phyloP scores from a whole-genome alignment of 2,888 invertebrate genomes.

The Drosophila percnosoma region DNA sequence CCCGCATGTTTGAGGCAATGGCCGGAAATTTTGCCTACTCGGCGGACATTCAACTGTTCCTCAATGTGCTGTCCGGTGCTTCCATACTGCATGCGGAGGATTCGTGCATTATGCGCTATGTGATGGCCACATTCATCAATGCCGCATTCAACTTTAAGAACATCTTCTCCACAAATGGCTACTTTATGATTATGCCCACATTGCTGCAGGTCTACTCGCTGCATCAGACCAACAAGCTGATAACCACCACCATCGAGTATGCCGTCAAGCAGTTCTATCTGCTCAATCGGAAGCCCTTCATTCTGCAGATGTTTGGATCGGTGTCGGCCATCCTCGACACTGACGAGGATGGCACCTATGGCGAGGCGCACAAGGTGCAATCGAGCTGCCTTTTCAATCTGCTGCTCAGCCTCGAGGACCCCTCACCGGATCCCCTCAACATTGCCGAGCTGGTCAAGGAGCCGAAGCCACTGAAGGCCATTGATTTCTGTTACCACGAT shows the following conservation, averaged over 20 bases:
- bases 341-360: conserved; percentile 93
- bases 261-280: conserved; percentile 99
- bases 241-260: conserved; percentile 98
- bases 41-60: conserved; percentile 97
- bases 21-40: conserved; percentile 98
- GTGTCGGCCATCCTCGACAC: conserved; percentile 98
- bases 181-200: conserved; percentile 98
- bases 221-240: conserved; percentile 97
- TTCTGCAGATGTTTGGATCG: conserved; percentile 99
- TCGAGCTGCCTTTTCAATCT: conserved; percentile 96
- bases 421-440: conserved; percentile 96
- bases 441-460: conserved; percentile 96
- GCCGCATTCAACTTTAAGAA: conserved; percentile 99
- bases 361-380: conserved; percentile 97
- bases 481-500: conserved; percentile 99
- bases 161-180: conserved; percentile 99
- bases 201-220: conserved; percentile 98
- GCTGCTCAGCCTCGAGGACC: conserved; percentile 95
- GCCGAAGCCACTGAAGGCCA: conserved; percentile 95
- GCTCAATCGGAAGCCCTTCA: conserved; percentile 98
- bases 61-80: conserved; percentile 98
- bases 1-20: conserved; percentile 99
- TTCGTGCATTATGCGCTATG: conserved; percentile 96
- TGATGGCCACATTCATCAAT: conserved; percentile 98
- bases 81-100: conserved; percentile 98